These are phyloP conservation scores for Albula glossodonta DNA, from an alignment of 2,113 vertebrate species.

Conservation along the genomic window DNA sequence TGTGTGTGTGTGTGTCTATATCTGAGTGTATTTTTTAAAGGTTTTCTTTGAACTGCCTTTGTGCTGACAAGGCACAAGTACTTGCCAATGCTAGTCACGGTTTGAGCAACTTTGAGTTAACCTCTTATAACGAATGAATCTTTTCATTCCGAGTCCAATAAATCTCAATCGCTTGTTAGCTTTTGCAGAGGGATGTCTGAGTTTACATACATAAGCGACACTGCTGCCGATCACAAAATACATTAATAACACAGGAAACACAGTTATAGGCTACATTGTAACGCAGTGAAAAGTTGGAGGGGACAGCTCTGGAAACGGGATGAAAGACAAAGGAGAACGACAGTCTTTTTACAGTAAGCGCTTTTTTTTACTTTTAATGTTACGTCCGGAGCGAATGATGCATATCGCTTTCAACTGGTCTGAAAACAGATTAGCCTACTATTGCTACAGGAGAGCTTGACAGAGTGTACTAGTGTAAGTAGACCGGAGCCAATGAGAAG, in stretches of 20 bases:
- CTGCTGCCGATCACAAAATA: constrained; percentile 47
- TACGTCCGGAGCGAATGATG: constrained; percentile 63
- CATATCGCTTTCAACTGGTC: constrained; percentile 43
- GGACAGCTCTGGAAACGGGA: constrained; percentile 53
- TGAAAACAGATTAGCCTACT: constrained; percentile 9
- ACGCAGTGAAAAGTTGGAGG: constrained; percentile 55
- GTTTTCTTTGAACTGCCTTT: constrained; percentile 75
- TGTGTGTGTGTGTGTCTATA: constrained; percentile 56
- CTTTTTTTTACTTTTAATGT: constrained; percentile 63
- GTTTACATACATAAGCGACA: constrained; percentile 51
- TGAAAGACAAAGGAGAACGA: constrained; percentile 56
- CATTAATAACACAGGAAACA: not conserved
- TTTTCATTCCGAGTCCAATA: constrained; percentile 80
- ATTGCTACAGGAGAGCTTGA: constrained; percentile 53
- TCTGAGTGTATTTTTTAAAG: constrained; percentile 69
- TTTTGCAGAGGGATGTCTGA: constrained; percentile 61
- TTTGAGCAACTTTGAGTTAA: constrained; percentile 75
- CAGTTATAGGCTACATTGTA: not conserved
- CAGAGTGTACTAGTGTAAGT: constrained; percentile 48
- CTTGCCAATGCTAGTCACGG: constrained; percentile 71
- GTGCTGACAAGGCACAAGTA: constrained; percentile 67
- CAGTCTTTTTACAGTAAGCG: constrained; percentile 61
- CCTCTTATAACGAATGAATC: constrained; percentile 79
- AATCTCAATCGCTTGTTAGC: constrained; percentile 72
- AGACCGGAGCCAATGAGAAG: constrained; percentile 41